phyloP scores from a whole-genome alignment of 2,888 invertebrate genomes.

The Hoplodrina blanda region DNA sequence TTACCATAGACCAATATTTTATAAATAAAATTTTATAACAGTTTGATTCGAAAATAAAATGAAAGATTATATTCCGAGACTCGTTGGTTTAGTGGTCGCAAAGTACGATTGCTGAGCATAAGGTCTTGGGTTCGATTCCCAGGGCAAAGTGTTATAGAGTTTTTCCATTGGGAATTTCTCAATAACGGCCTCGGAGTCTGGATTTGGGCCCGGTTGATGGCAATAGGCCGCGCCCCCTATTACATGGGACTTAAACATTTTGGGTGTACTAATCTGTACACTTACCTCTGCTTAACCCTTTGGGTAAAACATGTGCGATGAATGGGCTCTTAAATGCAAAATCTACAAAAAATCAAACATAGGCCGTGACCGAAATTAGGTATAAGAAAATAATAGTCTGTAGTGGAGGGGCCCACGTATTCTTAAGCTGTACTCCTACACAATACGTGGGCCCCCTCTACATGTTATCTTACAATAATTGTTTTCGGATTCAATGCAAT shows the following conservation, averaged over 20 bases:
- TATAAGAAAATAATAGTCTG: not conserved
- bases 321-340: not conserved
- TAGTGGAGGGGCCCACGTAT: not conserved
- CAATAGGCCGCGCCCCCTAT: too few species aligned
- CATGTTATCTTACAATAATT: constrained; percentile 72
- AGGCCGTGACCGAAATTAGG: not conserved
- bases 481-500: constrained; percentile 72
- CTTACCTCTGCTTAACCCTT: too few species aligned
- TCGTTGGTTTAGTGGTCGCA: too few species aligned
- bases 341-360: not conserved
- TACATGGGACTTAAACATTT: too few species aligned
- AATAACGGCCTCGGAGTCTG: too few species aligned
- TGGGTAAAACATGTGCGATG: too few species aligned
- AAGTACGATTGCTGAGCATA: too few species aligned
- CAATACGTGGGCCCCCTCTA: constrained; percentile 49
- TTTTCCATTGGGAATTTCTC: too few species aligned
- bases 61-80: not conserved
- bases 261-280: too few species aligned
- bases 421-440: constrained; percentile 14
- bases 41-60: not conserved
- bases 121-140: too few species aligned
- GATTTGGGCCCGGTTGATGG: too few species aligned
- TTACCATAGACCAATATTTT: not conserved
- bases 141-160: too few species aligned
- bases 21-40: not conserved